Evolutionary conservation across 2,888 invertebrate genomes (phyloP), one percentile per base, ranked within the genome.

Genomic region (Melanargia galathea): DNA sequence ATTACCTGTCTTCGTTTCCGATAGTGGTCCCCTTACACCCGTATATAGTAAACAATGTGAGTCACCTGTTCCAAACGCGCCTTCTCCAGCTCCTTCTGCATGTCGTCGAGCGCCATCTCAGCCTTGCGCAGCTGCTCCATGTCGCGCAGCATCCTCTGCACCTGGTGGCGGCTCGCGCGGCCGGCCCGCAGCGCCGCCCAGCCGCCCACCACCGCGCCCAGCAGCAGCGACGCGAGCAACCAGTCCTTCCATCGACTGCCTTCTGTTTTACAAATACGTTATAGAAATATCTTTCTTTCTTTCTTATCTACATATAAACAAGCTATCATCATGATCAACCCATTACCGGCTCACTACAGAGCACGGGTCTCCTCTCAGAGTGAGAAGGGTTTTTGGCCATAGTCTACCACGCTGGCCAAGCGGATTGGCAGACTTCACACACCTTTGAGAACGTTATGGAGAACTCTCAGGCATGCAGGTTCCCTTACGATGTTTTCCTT

Each of bases 121-220:
- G 98, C 98, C 77, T 95, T 95, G 75, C 97, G 95, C 70, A 98
- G 92, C 74, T 96, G 95, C 78, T 98, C 98, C 96, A 98, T 97
- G 75, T 98, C 97, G 70, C 95, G 94, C 82, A 98, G 95, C 97
- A 99, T 98, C 66, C 97, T 94, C 71, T 95, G 94, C 67, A 99
- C 93, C 82, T 99, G 96, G 67, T 93, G 92, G 75, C 97, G 95
- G 40, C 97, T 97, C 77, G 95, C 95, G 78, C 97, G 96, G 80
- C 97, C 97, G 72, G 98, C 97, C 63, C 96, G 94, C 84, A 97
- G 95, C 30, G 97, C 98, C 84, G 97, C 97, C 97, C 97, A 98
- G 74, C 96, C 95, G 59, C 97, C 97, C 62, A 96, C 95, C 60
- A 97, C 93, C 8, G 97, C 97, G 73, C 97, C 95, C 70, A 97